Evolutionary conservation across 2,888 invertebrate genomes (phyloP).

Genomic region (Platerodrilus igneus): DNA sequence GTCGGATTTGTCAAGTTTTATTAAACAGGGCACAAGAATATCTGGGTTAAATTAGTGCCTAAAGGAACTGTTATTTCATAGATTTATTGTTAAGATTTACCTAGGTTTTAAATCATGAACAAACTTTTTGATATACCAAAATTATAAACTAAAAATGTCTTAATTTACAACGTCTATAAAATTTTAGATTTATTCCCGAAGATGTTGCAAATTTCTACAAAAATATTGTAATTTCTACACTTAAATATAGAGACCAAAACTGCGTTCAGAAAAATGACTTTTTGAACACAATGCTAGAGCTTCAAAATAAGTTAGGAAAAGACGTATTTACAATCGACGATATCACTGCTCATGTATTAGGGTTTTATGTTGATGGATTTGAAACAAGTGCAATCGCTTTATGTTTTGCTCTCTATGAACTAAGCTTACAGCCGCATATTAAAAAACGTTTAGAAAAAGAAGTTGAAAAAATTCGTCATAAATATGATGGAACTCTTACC

Average conservation of each 20-base stretch:
- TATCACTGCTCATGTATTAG: constrained; percentile 41
- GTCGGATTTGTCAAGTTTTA: too few relatives aligned
- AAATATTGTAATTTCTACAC: constrained; percentile 37
- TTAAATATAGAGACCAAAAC: constrained; percentile 42
- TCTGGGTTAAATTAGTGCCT: too few relatives aligned
- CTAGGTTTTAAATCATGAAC: too few relatives aligned
- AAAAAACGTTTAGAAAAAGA: constrained; percentile 46
- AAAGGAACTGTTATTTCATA: too few relatives aligned
- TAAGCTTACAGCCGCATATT: constrained; percentile 41
- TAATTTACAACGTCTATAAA: too few relatives aligned
- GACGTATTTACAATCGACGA: constrained; percentile 33
- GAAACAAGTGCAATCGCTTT: constrained; percentile 48
- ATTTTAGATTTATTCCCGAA: constrained; percentile 26
- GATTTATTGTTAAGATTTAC: too few relatives aligned
- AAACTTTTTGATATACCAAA: too few relatives aligned
- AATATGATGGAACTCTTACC: constrained; percentile 39
- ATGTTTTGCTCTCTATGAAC: constrained; percentile 41
- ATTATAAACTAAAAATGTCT: too few relatives aligned
- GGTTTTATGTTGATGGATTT: constrained; percentile 49
- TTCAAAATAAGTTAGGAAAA: constrained; percentile 30
- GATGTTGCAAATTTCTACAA: constrained; percentile 39
- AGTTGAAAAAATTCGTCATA: constrained; percentile 35
- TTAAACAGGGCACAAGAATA: too few relatives aligned
- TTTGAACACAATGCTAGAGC: constrained; percentile 42
- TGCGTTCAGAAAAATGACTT: constrained; percentile 45